Evolutionary conservation across 2,797 vertebrate species (phyloP).

Genomic region (Sternotherus odoratus): DNA sequence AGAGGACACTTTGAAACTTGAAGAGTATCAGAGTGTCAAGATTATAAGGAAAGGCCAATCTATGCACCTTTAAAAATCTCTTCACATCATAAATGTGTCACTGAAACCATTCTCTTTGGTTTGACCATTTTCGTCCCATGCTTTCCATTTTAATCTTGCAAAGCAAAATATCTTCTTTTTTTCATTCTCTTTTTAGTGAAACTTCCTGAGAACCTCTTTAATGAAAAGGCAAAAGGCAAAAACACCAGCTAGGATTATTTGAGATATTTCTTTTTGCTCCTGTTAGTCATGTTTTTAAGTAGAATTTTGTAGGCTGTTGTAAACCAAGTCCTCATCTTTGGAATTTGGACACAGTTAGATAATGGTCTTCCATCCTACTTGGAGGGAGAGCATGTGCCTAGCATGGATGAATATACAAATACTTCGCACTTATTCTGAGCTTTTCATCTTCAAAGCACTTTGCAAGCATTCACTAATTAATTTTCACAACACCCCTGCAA

Average conservation of each 20-base stretch:
- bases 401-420: background rate
- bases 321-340: background rate
- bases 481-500: constrained; percentile 14
- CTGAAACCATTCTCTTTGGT: background rate
- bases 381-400: background rate
- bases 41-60: background rate
- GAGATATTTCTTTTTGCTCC: constrained; percentile 5
- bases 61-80: background rate
- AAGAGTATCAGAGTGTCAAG: background rate
- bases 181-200: background rate
- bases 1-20: background rate
- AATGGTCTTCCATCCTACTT: background rate
- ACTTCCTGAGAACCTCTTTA: background rate
- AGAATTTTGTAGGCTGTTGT: background rate
- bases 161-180: background rate
- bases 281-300: background rate
- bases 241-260: background rate
- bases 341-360: constrained; percentile 13
- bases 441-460: constrained; percentile 20
- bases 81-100: constrained; percentile 22
- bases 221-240: background rate
- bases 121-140: background rate
- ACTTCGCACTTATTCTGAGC: background rate
- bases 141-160: background rate
- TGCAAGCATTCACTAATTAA: constrained; percentile 45